Base-by-base conservation (phyloP, 2,113 vertebrate species). In the Myxocyprinus asiaticus region DNA sequence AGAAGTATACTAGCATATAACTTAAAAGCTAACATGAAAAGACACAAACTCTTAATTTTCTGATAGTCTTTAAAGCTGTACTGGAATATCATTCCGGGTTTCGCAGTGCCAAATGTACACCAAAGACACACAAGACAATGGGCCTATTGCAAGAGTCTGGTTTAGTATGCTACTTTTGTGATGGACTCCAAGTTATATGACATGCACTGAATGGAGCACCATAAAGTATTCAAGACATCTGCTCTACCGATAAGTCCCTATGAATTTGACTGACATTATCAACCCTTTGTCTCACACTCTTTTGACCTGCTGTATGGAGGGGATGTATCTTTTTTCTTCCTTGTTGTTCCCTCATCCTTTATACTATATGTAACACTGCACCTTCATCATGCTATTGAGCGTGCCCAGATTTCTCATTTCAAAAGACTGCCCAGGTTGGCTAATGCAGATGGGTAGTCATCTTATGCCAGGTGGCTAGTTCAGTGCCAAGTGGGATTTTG, bases 221-320 rank as follows among this genome's bases (percentile, higher is more conserved):
- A 90, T 91, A 87, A 91, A 91, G 58, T 88, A 92, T 92, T 92
- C 77, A 92, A 62, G 79, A 53, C 56, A 65, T 68, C 65, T 48
- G 78, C 84, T 86, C 78, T 69, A 78, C 50, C 67, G n/a, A 79
- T 80, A 80, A 33, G 67, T 85, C 83, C 59, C 67, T 83, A 85
- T 86, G 85, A 80, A 87, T 82, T 88, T 90, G 87, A 91, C 81
- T 87, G 88, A 86, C 86, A 70, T 71, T 14, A 74, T 62, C 58
- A 62, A 50, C 9, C 44, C 22, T 11, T 22, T 12, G 45, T 42
- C 72, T 45, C 58, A 74, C 56, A 50, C 17, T 63, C 58, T 12
- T 48, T 74, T 74, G 15, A 74, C 72, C 72, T 14, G 44, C 43
- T 0, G 10, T 33, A 42, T 14, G 4, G n/a, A 42, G 55, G 10